Evolutionary conservation across 1,140 invertebrate species (phyloP).

Genomic region (Lethocerus indicus): DNA sequence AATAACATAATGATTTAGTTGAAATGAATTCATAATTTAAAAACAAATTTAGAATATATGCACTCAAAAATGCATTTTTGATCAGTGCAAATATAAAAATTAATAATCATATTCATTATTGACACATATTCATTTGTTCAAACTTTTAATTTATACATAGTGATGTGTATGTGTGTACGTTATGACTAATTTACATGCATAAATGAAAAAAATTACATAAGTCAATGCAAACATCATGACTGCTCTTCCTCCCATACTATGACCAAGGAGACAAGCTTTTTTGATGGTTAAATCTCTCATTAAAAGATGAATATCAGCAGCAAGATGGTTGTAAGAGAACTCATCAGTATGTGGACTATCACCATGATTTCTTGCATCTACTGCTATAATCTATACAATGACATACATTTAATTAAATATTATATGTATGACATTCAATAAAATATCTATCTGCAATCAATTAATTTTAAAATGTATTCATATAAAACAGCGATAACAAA

Average conservation of each 20-base stretch:
- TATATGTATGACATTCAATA: too few relatives aligned
- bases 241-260: constrained; percentile 79
- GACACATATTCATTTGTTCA: too few relatives aligned
- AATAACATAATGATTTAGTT: too few relatives aligned
- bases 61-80: too few relatives aligned
- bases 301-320: constrained; percentile 49
- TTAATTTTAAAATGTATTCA: constrained; percentile 10
- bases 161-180: too few relatives aligned
- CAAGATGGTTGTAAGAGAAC: constrained; percentile 53
- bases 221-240: constrained; percentile 61
- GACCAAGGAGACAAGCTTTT: constrained; percentile 56
- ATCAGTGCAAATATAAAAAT: too few relatives aligned
- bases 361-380: constrained; percentile 85
- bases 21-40: too few relatives aligned
- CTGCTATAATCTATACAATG: constrained; percentile 44
- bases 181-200: too few relatives aligned
- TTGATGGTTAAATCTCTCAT: constrained; percentile 39
- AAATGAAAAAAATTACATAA: constrained; percentile 16
- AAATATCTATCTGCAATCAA: constrained; percentile 3
- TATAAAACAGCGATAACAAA: not conserved
- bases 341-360: constrained; percentile 60
- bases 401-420: constrained; percentile 2
- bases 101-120: too few relatives aligned
- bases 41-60: too few relatives aligned
- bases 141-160: too few relatives aligned